A percentile compares a stretch with the other conserved stretches of the same genome.
Conservation (phyloP, 1,140 invertebrate genomes). For the Zaprionus tsacasi region DNA sequence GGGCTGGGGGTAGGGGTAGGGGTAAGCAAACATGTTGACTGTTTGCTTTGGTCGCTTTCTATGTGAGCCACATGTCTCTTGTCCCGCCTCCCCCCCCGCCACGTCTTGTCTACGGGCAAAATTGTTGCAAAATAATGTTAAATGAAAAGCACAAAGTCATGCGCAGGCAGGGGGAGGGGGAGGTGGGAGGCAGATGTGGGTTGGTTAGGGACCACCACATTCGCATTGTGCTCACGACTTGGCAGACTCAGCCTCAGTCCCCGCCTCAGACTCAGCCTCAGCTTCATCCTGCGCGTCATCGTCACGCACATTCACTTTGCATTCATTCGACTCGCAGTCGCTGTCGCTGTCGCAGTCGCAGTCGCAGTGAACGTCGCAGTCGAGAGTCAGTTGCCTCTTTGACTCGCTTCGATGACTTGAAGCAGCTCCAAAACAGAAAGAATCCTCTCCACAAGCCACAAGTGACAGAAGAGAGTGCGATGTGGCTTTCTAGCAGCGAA, state of each 20-base stretch:
- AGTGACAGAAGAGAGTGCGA: background rate
- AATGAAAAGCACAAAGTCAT: slow-evolving; percentile 82
- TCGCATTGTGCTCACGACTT: slow-evolving; percentile 40
- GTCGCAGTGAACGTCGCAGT: slow-evolving; percentile 15
- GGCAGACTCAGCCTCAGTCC: background rate
- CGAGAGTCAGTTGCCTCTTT: slow-evolving; percentile 25
- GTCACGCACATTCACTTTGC: slow-evolving; percentile 79
- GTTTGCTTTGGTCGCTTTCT: slow-evolving; percentile 72
- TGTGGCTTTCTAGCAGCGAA: too few relatives aligned
- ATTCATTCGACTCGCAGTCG: slow-evolving; percentile 65
- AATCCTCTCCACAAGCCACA: background rate
- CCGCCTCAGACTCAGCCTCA: slow-evolving; percentile 5
- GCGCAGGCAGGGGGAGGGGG: slow-evolving; percentile 1
- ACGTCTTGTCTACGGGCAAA: slow-evolving; percentile 44
- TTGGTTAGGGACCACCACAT: slow-evolving; percentile 13
- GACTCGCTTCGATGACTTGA: slow-evolving; percentile 9
- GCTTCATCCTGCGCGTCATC: slow-evolving; percentile 54
- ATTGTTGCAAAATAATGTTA: slow-evolving; percentile 79
- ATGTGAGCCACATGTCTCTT: slow-evolving; percentile 58
- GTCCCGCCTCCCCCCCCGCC: background rate
- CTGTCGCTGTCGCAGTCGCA: slow-evolving; percentile 13
- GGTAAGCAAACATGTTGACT: slow-evolving; percentile 40
- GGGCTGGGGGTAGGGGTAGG: slow-evolving; percentile 9
- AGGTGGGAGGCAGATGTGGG: background rate
- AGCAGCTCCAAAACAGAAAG: background rate